Base-by-base conservation (phyloP, 2,797 vertebrate species). In the Lepilemur ruficaudatus region DNA sequence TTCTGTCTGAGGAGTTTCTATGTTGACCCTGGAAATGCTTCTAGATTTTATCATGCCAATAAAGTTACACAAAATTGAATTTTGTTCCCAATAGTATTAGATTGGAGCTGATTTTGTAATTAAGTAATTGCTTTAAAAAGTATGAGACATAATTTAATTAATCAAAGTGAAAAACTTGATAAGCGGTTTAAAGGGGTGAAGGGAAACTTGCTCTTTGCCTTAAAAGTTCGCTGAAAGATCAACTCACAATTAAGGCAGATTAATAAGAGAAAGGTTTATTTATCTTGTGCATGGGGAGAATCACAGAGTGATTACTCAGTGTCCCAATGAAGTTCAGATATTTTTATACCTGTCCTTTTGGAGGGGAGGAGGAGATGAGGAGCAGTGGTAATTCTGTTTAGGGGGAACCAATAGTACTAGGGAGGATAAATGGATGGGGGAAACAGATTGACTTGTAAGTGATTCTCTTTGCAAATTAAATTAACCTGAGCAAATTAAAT, bases 81-180 rank as follows among this genome's bases (percentile, higher is more conserved):
- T 93, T 32, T 55, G 22, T 78, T 84, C 76, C 55, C 50, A 41
- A 2, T 7, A 65, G 38, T 88, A 89, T 91, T 87, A 70, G 48
- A 88, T 43, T 85, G n/a, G 79, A 81, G n/a, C 50, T 88, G 78
- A 96, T 93, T 95, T 93, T 84, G 30, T 96, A 94, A 97, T 96
- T 88, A 95, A 83, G 57, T 89, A 94, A 96, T 95, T 96, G 70
- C 41, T 73, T 94, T 96, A 48, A 89, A 85, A 97, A 96, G 46
- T 43, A 89, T 70, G 65, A 95, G 41, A 48, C 8, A 30, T 94
- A 87, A 96, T 97, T 96, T 93, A 84, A 96, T 96, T 96, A 93
- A 97, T 94, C 82, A 86, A 95, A 95, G 61, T 72, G 30, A 90
- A 97, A 95, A 91, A 73, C 30, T 70, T 94, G 79, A 46, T n/a